phyloP scores from a whole-genome alignment of 2,113 vertebrate species.

The Anarhynchus alexandrinus region DNA sequence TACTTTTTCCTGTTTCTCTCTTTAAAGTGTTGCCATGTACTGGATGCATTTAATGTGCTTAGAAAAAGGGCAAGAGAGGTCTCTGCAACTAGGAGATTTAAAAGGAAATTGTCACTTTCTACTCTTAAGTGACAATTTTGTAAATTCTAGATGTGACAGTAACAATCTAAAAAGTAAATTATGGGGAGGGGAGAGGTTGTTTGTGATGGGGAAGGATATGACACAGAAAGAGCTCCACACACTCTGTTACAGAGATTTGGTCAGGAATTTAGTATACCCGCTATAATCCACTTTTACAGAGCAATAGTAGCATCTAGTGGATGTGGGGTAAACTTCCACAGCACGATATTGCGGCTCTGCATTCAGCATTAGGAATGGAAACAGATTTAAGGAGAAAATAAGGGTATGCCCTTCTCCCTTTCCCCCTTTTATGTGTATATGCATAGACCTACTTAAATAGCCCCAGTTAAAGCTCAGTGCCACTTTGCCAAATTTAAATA shows the following conservation, averaged over 20 bases:
- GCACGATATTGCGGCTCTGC: neutral
- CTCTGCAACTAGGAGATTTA: neutral
- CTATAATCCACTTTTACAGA: neutral
- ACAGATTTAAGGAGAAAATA: neutral
- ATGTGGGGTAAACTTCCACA: neutral
- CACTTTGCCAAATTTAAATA: neutral
- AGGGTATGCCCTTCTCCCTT: rapidly evolving
- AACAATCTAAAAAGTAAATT: constrained; percentile 3
- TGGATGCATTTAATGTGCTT: neutral
- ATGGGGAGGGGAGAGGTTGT: neutral
- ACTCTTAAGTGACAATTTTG: constrained; percentile 7
- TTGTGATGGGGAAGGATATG: neutral
- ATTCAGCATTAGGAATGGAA: neutral
- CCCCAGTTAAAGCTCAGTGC: neutral
- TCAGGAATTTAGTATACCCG: neutral
- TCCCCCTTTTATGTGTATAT: too few species aligned
- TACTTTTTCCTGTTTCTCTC: neutral
- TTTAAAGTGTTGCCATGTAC: neutral
- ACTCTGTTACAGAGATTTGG: neutral
- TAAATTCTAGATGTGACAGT: constrained; percentile 32
- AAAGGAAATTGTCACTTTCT: constrained; percentile 30
- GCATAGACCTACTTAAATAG: neutral
- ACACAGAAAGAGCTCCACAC: neutral
- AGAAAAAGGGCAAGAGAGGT: neutral
- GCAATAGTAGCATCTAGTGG: constrained; percentile 71